phyloP scores from a whole-genome alignment of 2,888 invertebrate genomes.

The Mechanitis mazaeus region DNA sequence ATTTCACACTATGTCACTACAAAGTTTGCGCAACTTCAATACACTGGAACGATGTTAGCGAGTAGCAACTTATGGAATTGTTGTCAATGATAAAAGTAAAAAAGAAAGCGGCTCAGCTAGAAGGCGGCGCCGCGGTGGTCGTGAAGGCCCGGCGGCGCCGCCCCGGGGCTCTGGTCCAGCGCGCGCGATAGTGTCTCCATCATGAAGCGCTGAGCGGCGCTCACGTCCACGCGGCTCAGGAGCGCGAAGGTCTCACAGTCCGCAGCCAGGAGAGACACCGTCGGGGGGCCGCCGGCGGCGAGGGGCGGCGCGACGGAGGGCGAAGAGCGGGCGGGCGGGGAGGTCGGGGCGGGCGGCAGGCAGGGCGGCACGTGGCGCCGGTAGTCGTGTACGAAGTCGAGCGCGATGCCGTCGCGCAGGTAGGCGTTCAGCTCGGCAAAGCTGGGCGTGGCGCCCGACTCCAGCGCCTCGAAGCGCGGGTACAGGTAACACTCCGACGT shows the following conservation, averaged over 20 bases:
- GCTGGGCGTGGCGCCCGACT: conserved; percentile 65
- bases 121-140: conserved; percentile 4
- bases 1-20: too few relatives aligned
- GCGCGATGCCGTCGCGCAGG: conserved; percentile 62
- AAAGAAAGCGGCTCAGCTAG: conserved; percentile 3
- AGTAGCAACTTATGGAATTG: too few relatives aligned
- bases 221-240: conserved; percentile 42
- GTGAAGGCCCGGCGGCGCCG: conserved; percentile 8
- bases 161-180: conserved; percentile 9
- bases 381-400: conserved; percentile 61
- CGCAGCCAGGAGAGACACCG: conserved; percentile 39
- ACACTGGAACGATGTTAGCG: too few relatives aligned
- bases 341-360: conserved; percentile 18
- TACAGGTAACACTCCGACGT: conserved; percentile 63
- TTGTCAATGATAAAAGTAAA: too few relatives aligned
- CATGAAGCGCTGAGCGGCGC: conserved; percentile 52
- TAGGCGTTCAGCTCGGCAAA: conserved; percentile 56
- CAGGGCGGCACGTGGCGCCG: conserved; percentile 55
- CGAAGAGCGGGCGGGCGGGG: neutral
- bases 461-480: conserved; percentile 73
- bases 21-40: too few relatives aligned
- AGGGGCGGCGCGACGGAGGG: conserved; percentile 4
- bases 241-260: conserved; percentile 47
- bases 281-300: conserved; percentile 8
- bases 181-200: conserved; percentile 41